These are phyloP conservation scores for Elaphurus davidianus DNA, from an alignment of 2,113 vertebrate species.

Conservation along the genomic window DNA sequence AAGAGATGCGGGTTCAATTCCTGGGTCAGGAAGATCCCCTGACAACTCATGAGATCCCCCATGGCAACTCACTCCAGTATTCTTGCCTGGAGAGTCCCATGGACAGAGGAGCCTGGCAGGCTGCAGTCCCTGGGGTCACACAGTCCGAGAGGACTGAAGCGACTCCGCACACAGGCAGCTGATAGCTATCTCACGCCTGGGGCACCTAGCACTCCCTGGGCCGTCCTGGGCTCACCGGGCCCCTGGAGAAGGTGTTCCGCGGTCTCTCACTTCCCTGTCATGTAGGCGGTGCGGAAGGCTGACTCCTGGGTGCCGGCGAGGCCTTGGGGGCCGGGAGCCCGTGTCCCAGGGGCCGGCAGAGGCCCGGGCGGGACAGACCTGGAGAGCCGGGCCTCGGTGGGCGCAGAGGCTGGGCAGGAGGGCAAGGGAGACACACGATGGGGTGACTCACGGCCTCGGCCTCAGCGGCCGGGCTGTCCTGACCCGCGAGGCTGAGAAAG, in stretches of 20 bases:
- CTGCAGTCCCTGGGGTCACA: not conserved
- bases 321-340: not conserved
- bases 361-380: not conserved
- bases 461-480: fast-evolving
- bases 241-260: not conserved
- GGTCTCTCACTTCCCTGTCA: not conserved
- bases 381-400: not conserved
- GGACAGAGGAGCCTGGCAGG: not conserved
- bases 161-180: not conserved
- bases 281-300: fast-evolving
- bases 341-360: not conserved
- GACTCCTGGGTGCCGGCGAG: not conserved
- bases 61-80: not conserved
- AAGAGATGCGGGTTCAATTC: not conserved
- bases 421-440: not conserved
- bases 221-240: not conserved
- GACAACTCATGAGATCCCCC: too few species aligned
- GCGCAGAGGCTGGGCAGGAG: not conserved
- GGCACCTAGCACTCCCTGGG: not conserved
- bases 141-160: not conserved
- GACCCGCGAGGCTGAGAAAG: fast-evolving
- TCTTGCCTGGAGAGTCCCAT: not conserved
- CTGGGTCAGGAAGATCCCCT: not conserved
- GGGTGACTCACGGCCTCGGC: not conserved
- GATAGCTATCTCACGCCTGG: fast-evolving